Base-by-base conservation (phyloP, 2,797 vertebrate species). In the Balearica regulorum region DNA sequence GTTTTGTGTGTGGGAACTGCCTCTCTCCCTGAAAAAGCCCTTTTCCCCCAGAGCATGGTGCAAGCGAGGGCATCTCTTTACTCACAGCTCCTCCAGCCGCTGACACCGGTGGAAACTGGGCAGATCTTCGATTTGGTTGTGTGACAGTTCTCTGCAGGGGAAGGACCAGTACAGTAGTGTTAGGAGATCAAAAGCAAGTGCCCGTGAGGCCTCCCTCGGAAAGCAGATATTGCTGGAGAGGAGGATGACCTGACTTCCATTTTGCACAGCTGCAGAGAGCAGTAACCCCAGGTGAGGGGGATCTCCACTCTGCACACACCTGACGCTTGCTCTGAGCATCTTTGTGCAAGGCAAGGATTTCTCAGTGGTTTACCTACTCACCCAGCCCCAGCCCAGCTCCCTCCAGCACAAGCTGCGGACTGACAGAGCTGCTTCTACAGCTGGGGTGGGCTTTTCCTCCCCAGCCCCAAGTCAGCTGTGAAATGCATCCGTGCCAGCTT, bases 41-140 rank as follows among this genome's bases (percentile, higher is more conserved):
- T 15, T 68, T 31, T 11, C 0, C 77, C 82, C 61, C 75, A 18
- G 43, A 37, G 37, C 37, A 46, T 0, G 13, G 46, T 0, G 10
- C 11, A n/a, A 51, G 41, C 1, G 3, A 58, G 16, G 58, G 28
- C 20, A 25, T 68, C 29, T 77, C 92, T 41, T 49, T 87, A 98
- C 99, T 99, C 97, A 99, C 99, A 99, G 99, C 97, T 99, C 99
- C 96, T 99, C 99, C 96, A 99, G 97, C 58, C 96, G 98, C 91
- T 98, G 98, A 88, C 99, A 99, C 96, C 95, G 97, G 91, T 98
- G 98, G 97, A 99, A 99, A 96, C 99, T 99, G 94, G 99, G 99
- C 88, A 99, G 98, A 76, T 99, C 98, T 92, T 99, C 98, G 2
- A 99, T 99, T 80, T 98, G 98, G 97, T 99, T 99, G 94, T 99